Evolutionary conservation across 2,113 vertebrate genomes (phyloP).

Genomic region (Malurus alboscapulatus): DNA sequence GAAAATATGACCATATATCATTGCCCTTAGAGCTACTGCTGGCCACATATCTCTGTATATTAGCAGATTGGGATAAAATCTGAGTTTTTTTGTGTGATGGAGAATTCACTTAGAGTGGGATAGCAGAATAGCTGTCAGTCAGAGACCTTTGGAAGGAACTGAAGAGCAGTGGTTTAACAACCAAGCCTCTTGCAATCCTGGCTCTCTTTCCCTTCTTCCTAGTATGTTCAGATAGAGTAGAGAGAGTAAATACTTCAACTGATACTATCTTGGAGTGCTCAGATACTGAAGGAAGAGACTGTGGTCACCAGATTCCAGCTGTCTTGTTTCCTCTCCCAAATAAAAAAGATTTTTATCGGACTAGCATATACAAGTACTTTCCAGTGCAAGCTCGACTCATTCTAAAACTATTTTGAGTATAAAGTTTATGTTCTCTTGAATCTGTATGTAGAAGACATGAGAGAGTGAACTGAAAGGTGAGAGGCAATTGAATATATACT

Average conservation of each 20-base stretch:
- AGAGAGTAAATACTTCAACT: neutral
- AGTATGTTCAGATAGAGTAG: neutral
- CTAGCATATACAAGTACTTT: neutral
- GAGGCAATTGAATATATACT: neutral
- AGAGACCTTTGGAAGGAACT: neutral
- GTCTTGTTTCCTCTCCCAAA: neutral
- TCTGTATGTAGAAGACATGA: neutral
- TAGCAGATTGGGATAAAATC: neutral
- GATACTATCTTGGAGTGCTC: neutral
- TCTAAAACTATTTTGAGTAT: neutral
- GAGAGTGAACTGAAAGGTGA: neutral
- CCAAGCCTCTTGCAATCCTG: neutral
- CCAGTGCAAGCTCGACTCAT: neutral
- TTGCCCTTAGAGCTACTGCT: neutral
- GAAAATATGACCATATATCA: neutral
- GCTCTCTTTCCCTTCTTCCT: neutral
- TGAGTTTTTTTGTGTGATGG: neutral
- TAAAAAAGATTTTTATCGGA: constrained; percentile 9
- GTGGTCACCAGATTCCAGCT: constrained; percentile 9
- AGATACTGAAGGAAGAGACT: neutral
- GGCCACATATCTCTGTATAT: neutral
- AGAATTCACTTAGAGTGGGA: neutral
- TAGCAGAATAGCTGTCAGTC: neutral
- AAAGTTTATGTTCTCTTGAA: neutral
- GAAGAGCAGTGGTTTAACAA: neutral